A percentile compares a stretch with the other conserved stretches of the same genome.
Conservation (phyloP, 2,113 vertebrate species). For the Euleptes europaea region DNA sequence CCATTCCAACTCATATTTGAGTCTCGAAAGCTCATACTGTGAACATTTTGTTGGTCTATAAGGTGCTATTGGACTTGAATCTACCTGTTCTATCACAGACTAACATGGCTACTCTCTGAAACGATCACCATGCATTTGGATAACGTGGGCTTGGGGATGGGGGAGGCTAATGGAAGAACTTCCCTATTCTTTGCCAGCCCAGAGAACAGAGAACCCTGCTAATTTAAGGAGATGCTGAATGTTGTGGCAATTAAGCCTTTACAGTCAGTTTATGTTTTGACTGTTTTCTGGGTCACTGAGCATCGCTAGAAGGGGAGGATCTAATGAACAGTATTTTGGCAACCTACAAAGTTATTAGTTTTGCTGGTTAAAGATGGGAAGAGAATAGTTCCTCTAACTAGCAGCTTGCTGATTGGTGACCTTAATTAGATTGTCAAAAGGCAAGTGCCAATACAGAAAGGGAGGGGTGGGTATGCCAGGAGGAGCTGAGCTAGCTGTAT, state of each 20-base stretch:
- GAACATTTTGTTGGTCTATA: too few relatives aligned
- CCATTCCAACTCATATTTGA: too few relatives aligned
- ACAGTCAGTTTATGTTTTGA: neutral
- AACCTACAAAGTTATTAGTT: conserved; percentile 35
- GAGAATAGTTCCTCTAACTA: conserved; percentile 27
- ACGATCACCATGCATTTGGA: neutral
- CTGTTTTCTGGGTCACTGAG: conserved; percentile 16
- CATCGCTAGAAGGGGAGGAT: neutral
- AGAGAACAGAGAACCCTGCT: neutral
- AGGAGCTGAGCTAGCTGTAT: conserved; percentile 55
- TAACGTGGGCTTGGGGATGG: too few relatives aligned
- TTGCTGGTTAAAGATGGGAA: conserved; percentile 23
- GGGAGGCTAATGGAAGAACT: neutral
- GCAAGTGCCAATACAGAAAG: conserved; percentile 43
- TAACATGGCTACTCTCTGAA: too few relatives aligned
- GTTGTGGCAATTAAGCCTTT: conserved; percentile 5
- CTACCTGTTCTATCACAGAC: too few relatives aligned
- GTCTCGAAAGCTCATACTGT: too few relatives aligned
- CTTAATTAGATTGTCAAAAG: conserved; percentile 64
- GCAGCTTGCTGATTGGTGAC: conserved; percentile 28
- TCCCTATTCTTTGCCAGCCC: neutral
- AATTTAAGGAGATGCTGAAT: neutral
- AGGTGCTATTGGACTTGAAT: too few relatives aligned
- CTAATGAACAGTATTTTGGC: neutral
- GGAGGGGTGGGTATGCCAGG: conserved; percentile 25